Evolutionary conservation across 2,113 vertebrate genomes (phyloP).

Genomic region (Solea solea): DNA sequence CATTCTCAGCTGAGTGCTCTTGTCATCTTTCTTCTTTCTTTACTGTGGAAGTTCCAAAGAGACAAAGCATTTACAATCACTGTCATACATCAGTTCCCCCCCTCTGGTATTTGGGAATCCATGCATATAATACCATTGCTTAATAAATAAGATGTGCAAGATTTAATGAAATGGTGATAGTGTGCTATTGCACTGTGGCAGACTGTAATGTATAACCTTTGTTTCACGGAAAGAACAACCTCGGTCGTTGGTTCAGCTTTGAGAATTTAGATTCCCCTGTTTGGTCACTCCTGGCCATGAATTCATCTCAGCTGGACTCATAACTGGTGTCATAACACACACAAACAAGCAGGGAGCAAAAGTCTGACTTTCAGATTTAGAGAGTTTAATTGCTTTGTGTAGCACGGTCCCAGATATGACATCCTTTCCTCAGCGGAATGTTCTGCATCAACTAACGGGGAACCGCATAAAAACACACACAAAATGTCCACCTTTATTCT

Average conservation of each 20-base stretch:
- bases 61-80: constrained; percentile 13
- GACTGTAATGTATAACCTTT: too few species aligned
- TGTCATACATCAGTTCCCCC: neutral
- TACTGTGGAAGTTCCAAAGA: constrained; percentile 29
- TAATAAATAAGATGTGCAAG: neutral
- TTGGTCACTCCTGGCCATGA: too few species aligned
- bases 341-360: neutral
- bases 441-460: neutral
- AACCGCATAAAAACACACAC: neutral
- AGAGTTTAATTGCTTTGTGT: neutral
- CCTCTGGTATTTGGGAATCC: constrained; percentile 15
- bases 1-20: constrained; percentile 46
- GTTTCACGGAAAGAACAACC: too few species aligned
- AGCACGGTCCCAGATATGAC: neutral
- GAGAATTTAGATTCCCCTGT: too few species aligned
- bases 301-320: too few species aligned
- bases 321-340: neutral
- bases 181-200: too few species aligned
- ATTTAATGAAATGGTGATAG: too few species aligned
- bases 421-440: constrained; percentile 1
- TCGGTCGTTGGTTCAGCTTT: too few species aligned
- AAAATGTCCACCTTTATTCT: neutral
- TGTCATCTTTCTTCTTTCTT: constrained; percentile 44
- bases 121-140: constrained; percentile 4
- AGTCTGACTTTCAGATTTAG: neutral